These are phyloP conservation scores for Bradynema listronoti DNA, from an alignment of 1,140 invertebrate species.

Conservation along the genomic window DNA sequence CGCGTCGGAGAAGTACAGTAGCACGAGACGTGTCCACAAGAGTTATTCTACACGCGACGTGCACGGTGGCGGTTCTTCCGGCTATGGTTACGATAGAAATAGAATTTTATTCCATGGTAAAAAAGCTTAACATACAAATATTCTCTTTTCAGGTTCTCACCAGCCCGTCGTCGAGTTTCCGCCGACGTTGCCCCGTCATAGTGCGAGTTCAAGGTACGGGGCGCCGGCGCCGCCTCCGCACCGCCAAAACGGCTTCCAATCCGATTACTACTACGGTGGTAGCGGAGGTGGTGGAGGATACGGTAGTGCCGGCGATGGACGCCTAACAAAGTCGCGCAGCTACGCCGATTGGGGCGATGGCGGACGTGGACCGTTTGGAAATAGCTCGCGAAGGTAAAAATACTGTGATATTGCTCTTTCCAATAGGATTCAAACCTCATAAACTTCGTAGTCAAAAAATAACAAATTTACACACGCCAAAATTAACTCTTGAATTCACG, in stretches of 20 bases:
- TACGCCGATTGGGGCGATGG: conserved; percentile 38
- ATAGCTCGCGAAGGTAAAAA: conserved; percentile 3
- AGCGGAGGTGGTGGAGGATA: not conserved
- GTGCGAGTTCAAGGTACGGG: conserved; percentile 16
- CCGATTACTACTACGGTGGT: conserved; percentile 14
- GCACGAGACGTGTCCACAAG: conserved; percentile 34
- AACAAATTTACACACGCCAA: too few relatives aligned
- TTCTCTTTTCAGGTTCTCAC: too few relatives aligned
- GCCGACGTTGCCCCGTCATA: conserved; percentile 44
- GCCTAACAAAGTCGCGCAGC: conserved; percentile 29
- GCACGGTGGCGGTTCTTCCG: conserved; percentile 30
- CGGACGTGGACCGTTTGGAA: conserved; percentile 19
- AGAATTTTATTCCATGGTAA: conserved; percentile 38
- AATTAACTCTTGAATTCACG: too few relatives aligned
- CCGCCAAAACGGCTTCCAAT: not conserved
- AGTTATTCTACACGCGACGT: conserved; percentile 41
- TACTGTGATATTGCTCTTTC: not conserved
- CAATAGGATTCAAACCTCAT: too few relatives aligned
- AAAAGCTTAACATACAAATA: too few relatives aligned
- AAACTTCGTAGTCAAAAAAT: too few relatives aligned
- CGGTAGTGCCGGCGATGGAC: conserved; percentile 3
- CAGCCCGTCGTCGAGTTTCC: conserved; percentile 52
- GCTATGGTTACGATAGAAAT: conserved; percentile 27
- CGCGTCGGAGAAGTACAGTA: conserved; percentile 38
- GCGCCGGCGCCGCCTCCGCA: conserved; percentile 43